Evolutionary conservation across 1,140 invertebrate genomes (phyloP).

Genomic region (Rhagoletis pomonella): DNA sequence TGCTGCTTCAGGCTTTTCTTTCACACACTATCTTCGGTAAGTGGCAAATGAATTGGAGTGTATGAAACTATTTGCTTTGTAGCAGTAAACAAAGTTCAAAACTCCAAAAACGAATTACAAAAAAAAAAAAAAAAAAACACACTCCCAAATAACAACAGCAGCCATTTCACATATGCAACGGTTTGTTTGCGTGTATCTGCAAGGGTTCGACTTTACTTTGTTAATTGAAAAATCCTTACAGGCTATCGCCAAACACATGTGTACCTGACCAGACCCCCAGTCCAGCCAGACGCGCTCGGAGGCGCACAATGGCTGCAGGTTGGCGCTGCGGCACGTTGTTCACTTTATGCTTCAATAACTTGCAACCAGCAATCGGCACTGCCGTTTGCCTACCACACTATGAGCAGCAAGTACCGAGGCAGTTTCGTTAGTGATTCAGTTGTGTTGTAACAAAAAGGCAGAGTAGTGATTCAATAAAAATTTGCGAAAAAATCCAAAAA

Average conservation of each 20-base stretch:
- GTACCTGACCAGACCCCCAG: neutral
- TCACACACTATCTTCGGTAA: conserved; percentile 36
- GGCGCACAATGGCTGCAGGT: neutral
- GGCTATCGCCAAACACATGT: neutral
- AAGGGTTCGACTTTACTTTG: conserved; percentile 31
- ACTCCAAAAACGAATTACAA: neutral
- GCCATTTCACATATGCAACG: too few relatives aligned
- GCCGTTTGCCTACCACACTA: neutral
- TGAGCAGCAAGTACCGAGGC: neutral
- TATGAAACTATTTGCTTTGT: conserved; percentile 31
- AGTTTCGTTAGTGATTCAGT: neutral
- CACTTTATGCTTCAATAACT: conserved; percentile 50
- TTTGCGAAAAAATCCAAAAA: conserved; percentile 42
- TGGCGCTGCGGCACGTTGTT: conserved; percentile 26
- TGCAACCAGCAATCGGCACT: conserved; percentile 19
- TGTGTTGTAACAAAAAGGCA: conserved; percentile 24
- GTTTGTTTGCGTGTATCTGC: neutral
- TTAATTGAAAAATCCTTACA: conserved; percentile 49
- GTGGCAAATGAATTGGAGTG: conserved; percentile 42
- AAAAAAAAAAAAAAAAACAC: too few relatives aligned
- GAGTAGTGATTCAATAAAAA: conserved; percentile 39
- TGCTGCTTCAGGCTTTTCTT: neutral
- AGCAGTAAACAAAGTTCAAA: conserved; percentile 35
- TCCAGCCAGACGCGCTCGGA: neutral
- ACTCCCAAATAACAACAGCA: too few relatives aligned